Evolutionary conservation across 2,888 invertebrate genomes (phyloP).

Genomic region (Barypeithes pellucidus): DNA sequence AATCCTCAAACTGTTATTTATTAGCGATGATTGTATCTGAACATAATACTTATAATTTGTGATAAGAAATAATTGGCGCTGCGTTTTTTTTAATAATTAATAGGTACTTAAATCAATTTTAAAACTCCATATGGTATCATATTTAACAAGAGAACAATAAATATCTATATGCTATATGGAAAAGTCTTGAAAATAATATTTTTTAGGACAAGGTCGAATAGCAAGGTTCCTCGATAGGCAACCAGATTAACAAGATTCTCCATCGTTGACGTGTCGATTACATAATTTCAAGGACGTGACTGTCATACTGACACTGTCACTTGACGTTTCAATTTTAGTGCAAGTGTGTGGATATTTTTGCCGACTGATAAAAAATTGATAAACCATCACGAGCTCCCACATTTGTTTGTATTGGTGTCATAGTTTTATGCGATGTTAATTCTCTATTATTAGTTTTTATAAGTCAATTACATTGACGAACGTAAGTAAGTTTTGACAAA

Average conservation of each 20-base stretch:
- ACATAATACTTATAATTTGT: too few species aligned
- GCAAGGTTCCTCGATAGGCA: background rate
- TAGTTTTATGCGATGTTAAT: conserved; percentile 14
- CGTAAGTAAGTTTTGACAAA: conserved; percentile 22
- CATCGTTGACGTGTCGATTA: conserved; percentile 6
- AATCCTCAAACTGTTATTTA: background rate
- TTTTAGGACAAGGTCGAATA: conserved; percentile 1
- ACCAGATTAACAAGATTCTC: background rate
- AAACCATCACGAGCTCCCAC: conserved; percentile 38
- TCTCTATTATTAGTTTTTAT: background rate
- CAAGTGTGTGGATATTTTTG: conserved; percentile 5
- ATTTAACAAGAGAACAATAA: background rate
- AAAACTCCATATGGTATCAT: too few species aligned
- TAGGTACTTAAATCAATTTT: background rate
- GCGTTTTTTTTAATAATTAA: background rate
- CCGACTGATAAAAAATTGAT: conserved; percentile 26
- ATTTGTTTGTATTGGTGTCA: conserved; percentile 28
- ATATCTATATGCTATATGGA: too few species aligned
- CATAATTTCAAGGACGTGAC: conserved; percentile 27
- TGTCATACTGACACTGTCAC: conserved; percentile 13
- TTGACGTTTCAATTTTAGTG: conserved; percentile 1
- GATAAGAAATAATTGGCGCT: too few species aligned
- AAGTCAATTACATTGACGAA: background rate
- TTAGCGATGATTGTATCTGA: background rate
- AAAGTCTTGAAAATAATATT: background rate